Percentiles rank a stretch among this genome's conserved stretches.
phyloP scores from a whole-genome alignment of 2,797 vertebrate genomes.

The Acrossocheilus fasciatus region DNA sequence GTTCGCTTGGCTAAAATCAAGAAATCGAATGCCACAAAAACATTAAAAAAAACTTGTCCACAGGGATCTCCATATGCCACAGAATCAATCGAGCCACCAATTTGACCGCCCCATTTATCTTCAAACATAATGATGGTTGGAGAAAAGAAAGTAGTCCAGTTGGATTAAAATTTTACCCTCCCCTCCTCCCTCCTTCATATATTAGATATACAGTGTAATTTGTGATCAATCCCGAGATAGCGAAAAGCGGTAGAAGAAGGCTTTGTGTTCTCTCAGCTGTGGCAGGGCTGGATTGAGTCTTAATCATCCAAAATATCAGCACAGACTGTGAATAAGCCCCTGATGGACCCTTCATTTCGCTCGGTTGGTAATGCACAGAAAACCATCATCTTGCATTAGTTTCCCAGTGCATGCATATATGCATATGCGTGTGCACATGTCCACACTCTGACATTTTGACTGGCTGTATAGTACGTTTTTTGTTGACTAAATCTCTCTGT shows the following conservation, averaged over 20 bases:
- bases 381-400: slow-evolving; percentile 55
- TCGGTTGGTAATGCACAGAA: slow-evolving; percentile 53
- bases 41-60: slow-evolving; percentile 22
- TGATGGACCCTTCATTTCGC: slow-evolving; percentile 56
- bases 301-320: slow-evolving; percentile 59
- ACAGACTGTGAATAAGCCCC: slow-evolving; percentile 56
- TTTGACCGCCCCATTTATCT: slow-evolving; percentile 34
- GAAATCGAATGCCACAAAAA: neutral
- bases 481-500: slow-evolving; percentile 35
- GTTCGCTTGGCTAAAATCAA: slow-evolving; percentile 41
- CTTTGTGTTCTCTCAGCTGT: slow-evolving; percentile 49
- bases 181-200: neutral
- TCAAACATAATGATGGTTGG: neutral
- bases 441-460: slow-evolving; percentile 26
- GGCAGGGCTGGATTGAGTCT: slow-evolving; percentile 51
- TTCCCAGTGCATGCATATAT: slow-evolving; percentile 21
- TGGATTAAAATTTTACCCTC: slow-evolving; percentile 18
- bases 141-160: slow-evolving; percentile 27
- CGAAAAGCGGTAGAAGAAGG: neutral
- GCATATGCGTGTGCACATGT: slow-evolving; percentile 20
- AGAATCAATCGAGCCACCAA: slow-evolving; percentile 21
- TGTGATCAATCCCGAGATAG: slow-evolving; percentile 30
- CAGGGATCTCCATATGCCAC: slow-evolving; percentile 4
- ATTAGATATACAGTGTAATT: slow-evolving; percentile 53
- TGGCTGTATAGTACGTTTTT: slow-evolving; percentile 9